Conservation (phyloP, 2,113 vertebrate genomes). For the Urocolius indicus region DNA sequence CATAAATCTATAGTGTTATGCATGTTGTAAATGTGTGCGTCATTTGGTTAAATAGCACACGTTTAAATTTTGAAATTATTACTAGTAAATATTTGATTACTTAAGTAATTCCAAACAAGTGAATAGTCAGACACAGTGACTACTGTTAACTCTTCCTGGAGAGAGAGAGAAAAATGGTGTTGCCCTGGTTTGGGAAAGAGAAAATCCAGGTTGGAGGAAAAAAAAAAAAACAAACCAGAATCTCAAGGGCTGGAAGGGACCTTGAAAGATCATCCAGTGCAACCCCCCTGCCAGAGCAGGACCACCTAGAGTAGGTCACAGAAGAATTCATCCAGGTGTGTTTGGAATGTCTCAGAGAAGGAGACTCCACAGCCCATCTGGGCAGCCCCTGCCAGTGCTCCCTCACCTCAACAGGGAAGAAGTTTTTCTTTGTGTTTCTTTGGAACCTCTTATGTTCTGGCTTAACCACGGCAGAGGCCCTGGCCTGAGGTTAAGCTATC, state of each 20-base stretch:
- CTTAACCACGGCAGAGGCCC: background rate
- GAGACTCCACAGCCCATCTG: no score
- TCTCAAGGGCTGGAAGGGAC: no score
- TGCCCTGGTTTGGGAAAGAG: background rate
- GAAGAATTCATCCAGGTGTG: no score
- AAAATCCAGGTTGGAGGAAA: background rate
- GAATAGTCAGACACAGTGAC: background rate
- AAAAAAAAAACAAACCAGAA: background rate
- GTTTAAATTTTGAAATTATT: background rate
- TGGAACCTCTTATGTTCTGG: no score
- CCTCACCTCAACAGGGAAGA: no score
- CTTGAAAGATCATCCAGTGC: no score
- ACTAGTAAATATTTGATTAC: background rate
- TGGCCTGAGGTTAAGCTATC: background rate
- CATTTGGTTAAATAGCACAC: background rate
- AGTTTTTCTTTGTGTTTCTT: no score
- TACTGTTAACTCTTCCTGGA: background rate
- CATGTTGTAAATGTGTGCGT: background rate
- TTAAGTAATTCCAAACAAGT: background rate
- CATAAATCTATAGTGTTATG: background rate
- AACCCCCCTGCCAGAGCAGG: no score
- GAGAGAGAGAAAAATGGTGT: background rate
- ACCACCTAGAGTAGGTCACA: no score
- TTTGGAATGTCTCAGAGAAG: no score
- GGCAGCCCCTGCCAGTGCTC: no score